These are phyloP conservation scores for Phania funesta DNA, from an alignment of 2,888 invertebrate genomes.

Conservation along the genomic window DNA sequence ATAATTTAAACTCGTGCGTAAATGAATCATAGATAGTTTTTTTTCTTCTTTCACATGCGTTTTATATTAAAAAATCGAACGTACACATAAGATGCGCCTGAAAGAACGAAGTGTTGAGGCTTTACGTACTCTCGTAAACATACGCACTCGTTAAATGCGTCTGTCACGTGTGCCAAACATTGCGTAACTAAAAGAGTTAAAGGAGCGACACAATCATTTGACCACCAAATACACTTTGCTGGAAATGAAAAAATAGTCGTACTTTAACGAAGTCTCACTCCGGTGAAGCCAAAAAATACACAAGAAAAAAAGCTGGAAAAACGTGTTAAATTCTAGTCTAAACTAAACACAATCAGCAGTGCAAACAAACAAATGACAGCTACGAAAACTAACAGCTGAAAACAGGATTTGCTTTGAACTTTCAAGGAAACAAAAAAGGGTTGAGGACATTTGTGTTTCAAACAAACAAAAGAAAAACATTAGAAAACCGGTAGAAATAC, in stretches of 20 bases:
- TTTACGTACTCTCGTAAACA: slow-evolving; percentile 10
- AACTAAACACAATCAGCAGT: slow-evolving; percentile 4
- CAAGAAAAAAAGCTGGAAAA: slow-evolving; percentile 42
- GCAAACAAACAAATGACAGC: neutral
- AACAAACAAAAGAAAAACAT: slow-evolving; percentile 31
- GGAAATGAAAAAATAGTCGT: slow-evolving; percentile 23
- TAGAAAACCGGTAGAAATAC: slow-evolving; percentile 52
- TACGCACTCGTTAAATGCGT: slow-evolving; percentile 66
- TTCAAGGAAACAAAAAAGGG: slow-evolving; percentile 36
- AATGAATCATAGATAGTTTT: slow-evolving; percentile 16
- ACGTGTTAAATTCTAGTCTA: slow-evolving; percentile 45
- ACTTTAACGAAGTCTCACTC: neutral
- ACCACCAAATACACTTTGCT: slow-evolving; percentile 35
- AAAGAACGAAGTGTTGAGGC: neutral
- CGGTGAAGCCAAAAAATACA: neutral
- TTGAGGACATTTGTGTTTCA: slow-evolving; percentile 12
- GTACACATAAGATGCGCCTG: neutral
- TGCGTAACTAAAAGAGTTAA: slow-evolving; percentile 67
- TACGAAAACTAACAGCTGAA: slow-evolving; percentile 45
- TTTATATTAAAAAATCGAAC: neutral
- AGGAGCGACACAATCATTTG: slow-evolving; percentile 30
- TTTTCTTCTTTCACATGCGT: neutral
- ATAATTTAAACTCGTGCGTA: slow-evolving; percentile 9
- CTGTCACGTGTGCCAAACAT: slow-evolving; percentile 66
- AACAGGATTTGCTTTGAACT: slow-evolving; percentile 45